Base-by-base conservation (phyloP, 2,113 vertebrate genomes). In the Dunckerocampus dactyliophorus region DNA sequence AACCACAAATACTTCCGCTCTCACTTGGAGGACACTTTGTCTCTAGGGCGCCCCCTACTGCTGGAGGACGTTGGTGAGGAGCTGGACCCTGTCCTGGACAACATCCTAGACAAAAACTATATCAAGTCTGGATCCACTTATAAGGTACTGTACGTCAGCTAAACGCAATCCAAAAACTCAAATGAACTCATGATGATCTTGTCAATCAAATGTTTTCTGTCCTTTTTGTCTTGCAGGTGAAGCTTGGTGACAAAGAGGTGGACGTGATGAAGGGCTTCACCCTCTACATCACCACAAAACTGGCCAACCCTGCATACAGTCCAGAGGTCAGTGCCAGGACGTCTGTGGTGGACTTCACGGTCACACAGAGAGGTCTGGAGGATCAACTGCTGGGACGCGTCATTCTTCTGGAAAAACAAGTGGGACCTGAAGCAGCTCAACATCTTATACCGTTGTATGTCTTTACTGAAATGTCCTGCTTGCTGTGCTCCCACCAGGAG, bases 331-430 rank as follows among this genome's bases (percentile, higher is more conserved):
- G 93, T 39, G 95, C 96, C 48, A 93, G 92, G 19, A 94, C 92
- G 19, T 93, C 95, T 60, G 93, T 98, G 71, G 94, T 99, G 20
- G 95, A 98, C 82, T 99, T 99, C 78, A 97, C 95, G 0, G 95
- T 98, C 69, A 99, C 95, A 22, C 91, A 95, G 92, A 94, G 90
- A 68, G 96, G 96, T 43, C 90, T 99, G 59, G 96, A 98, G 82
- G 95, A 98, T 72, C 95, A 98, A 67, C 87, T 99, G 34, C 87
- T 98, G 14, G 94, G 95, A n/a, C 91, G 95, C 85, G 96, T 97
- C 74, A 95, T 98, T 81, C 92, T 98, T 52, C 93, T 88, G n/a
- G 96, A 99, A 83, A 97, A 97, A 73, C 92, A 95, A 92, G 96
- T 97, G 75, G 10, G 46, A 5, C 13, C 39, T 43, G 39, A 43